A percentile compares a stretch with the other conserved stretches of the same genome.
These are phyloP conservation scores for Hyphantria cunea DNA, from an alignment of 1,140 invertebrate species.

Conservation along the genomic window DNA sequence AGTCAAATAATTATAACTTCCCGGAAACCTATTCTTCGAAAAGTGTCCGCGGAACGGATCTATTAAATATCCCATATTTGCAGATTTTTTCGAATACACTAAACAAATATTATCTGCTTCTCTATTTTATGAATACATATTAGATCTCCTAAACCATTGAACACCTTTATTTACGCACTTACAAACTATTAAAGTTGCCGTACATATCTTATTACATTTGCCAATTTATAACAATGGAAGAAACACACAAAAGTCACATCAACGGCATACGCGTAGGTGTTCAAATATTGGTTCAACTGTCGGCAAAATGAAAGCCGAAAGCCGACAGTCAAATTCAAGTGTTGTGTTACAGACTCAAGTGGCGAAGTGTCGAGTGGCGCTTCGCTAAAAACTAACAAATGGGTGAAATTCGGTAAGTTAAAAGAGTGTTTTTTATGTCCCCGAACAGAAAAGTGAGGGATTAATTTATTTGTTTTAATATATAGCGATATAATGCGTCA, in stretches of 20 bases:
- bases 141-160: background rate
- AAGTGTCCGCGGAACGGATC: no score
- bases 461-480: background rate
- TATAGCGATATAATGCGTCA: no score
- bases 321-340: slow-evolving; percentile 17
- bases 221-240: slow-evolving; percentile 15
- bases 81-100: no score
- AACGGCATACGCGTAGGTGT: slow-evolving; percentile 44
- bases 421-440: background rate
- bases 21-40: no score
- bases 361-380: slow-evolving; percentile 14
- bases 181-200: background rate
- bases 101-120: no score
- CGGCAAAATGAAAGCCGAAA: slow-evolving; percentile 45
- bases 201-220: slow-evolving; percentile 12
- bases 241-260: slow-evolving; percentile 29
- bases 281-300: slow-evolving; percentile 50
- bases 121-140: background rate
- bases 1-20: no score
- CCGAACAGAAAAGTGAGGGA: background rate
- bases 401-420: background rate
- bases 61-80: no score
- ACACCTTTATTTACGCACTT: background rate
- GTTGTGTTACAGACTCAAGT: slow-evolving; percentile 39
- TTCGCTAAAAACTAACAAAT: slow-evolving; percentile 17